A percentile compares a stretch with the other conserved stretches of the same genome.
Conservation (phyloP, 2,113 vertebrate genomes). For the Cephalopterus ornatus region DNA sequence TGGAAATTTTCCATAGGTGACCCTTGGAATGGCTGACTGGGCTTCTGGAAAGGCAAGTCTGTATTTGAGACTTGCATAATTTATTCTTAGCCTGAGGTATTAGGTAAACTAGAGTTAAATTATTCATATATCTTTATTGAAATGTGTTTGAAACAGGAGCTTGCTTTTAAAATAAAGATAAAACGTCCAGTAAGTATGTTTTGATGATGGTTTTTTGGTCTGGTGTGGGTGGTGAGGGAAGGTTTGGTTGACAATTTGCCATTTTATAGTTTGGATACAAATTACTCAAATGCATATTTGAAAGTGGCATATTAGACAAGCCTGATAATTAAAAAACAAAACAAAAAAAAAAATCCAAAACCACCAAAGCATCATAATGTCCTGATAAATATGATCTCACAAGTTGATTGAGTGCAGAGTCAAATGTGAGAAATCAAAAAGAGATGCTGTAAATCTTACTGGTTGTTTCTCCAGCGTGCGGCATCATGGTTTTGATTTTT, state of each 20-base stretch:
- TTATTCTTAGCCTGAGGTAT: not conserved
- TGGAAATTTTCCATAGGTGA: not conserved
- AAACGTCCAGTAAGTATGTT: not conserved
- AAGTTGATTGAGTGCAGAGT: not conserved
- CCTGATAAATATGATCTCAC: not conserved
- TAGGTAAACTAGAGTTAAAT: conserved; percentile 6
- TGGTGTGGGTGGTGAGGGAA: not conserved
- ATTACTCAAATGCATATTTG: not conserved
- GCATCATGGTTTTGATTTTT: not conserved
- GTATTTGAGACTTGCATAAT: not conserved
- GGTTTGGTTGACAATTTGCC: not conserved
- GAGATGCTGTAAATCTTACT: not conserved
- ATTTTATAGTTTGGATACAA: not conserved
- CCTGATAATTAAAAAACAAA: not conserved
- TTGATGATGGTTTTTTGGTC: not conserved
- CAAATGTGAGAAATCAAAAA: not conserved
- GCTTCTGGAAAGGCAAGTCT: not conserved
- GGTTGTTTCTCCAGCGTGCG: not conserved
- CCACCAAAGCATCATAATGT: not conserved
- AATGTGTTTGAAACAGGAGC: not conserved
- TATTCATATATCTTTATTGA: not conserved
- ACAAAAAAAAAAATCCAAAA: too few species aligned
- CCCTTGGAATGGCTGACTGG: not conserved
- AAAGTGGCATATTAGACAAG: not conserved
- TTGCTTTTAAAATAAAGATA: not conserved